Evolutionary conservation across 2,888 invertebrate genomes (phyloP), one percentile per base, ranked within the genome.

Genomic region (Beris morrisii): DNA sequence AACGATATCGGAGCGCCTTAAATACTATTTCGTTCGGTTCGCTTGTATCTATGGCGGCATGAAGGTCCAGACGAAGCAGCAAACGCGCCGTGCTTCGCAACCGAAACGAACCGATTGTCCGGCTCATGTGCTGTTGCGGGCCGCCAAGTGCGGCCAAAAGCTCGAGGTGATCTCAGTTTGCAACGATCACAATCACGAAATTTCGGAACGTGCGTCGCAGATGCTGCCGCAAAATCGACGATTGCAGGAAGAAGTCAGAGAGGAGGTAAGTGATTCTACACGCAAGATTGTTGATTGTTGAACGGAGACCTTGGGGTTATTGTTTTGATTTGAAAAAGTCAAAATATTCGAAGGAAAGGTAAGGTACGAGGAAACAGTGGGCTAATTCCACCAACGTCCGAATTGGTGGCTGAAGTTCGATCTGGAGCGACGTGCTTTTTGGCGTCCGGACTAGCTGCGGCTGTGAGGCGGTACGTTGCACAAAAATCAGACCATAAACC

Each of bases 1-100:
- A 22, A 79, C 79, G 4, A 79, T 82, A 44, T 78, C 79, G 53
- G 74, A 77, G 48, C 72, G 74, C 58, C 72, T 82, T 9, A 79
- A 78, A 69, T 82, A 81, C 73, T 82, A 82, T 70, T 79, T 80
- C 2, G 78, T 82, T 0, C 79, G 80, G 63, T 82, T 79, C 69
- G 81, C 82, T 0, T 82, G 82, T 67, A 80, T 82, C 55, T 81
- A 80, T 67, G 81, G 82, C 5, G 82, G 81, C 6, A 81, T 81
- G 64, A 80, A 80, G 57, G 81, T 80, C 69, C 73, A 78, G 44
- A 76, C 81, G 4, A 75, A 79, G 52, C 80, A 79, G 46, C 77
- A 76, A 46, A 81, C 81, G 4, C 73, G 77, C 57, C 73, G 81
- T 64, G 76, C 78, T 65, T 77, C 80, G 3, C 78, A 80, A 78